A percentile compares a stretch with the other conserved stretches of the same genome.
phyloP scores from a whole-genome alignment of 2,113 vertebrate species.

The Corythornis vintsioides region DNA sequence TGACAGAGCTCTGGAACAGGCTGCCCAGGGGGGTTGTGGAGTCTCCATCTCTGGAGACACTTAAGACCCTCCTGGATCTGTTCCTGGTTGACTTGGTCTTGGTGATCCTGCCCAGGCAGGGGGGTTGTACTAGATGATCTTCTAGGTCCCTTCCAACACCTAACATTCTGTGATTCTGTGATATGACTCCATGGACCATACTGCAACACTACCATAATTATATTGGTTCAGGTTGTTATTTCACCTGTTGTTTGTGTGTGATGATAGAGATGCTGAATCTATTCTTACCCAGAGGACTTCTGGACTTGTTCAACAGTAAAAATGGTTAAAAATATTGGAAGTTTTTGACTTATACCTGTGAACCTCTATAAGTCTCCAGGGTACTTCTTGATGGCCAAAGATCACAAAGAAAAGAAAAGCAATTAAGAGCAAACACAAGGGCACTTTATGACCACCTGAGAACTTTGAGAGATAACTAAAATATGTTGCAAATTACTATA shows the following conservation, averaged over 20 bases:
- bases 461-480: neutral
- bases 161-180: too few relatives aligned
- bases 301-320: neutral
- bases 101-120: too few relatives aligned
- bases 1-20: too few relatives aligned
- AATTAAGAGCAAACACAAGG: neutral
- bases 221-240: neutral
- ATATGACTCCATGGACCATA: neutral
- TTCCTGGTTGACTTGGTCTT: too few relatives aligned
- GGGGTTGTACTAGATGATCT: too few relatives aligned
- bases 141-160: too few relatives aligned
- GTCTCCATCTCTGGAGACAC: too few relatives aligned
- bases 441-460: neutral
- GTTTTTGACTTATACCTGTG: neutral
- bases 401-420: neutral
- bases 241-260: neutral
- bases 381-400: neutral
- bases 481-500: neutral
- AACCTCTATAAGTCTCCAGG: neutral
- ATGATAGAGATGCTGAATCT: neutral
- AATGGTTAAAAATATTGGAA: neutral
- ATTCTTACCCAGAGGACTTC: conserved; percentile 6
- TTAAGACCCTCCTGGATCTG: too few relatives aligned
- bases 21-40: too few relatives aligned
- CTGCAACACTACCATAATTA: neutral